Base-by-base conservation (phyloP, 2,888 invertebrate genomes). In the Folsomia manolachei region DNA sequence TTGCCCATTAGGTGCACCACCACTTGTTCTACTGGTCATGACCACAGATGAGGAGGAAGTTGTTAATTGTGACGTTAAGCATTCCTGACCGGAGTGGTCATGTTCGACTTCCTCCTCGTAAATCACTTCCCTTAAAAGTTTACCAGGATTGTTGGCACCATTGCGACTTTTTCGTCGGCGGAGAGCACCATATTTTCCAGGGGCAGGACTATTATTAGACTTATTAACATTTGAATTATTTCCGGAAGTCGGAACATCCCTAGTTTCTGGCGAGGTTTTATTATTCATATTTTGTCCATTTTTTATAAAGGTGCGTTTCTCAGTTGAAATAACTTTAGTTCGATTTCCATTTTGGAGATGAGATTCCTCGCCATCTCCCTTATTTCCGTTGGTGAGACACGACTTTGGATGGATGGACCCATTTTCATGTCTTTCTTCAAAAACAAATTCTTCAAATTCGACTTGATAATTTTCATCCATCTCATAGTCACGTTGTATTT, bases 101-200 rank as follows among this genome's bases (percentile, higher is more conserved):
- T 26, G 27, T 25, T 74, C 76, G 51, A 70, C 69, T 1, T 78
- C 76, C 62, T 80, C 80, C 68, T 80, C 80, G 52, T 79, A 79
- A 70, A 80, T 80, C 0, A 78, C 79, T 70, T 80, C 80, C 39
- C 78, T 75, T 19, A 79, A 66, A 9, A 80, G 61, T 65, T 74
- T 77, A n/a, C 74, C 73, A n/a, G 77, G 71, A 39, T 65, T 69
- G 21, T 69, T 65, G 19, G 71, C 51, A 18, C 69, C 63, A 60
- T 72, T 71, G 18, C 75, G 39, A 39, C 71, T 70, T 52, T 75
- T 78, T 23, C 80, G 64, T 64, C 79, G 68, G 11, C 79, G 73
- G 25, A 80, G 53, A 24, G 79, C 80, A 60, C 79, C 78, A 70
- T 77, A 80, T 66, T 79, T 79, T 4, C 72, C 69, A 1, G 65